Percentiles rank a stretch among this genome's conserved stretches.
phyloP scores from a whole-genome alignment of 2,797 vertebrate species.

The Gymnopithys bicolor region DNA sequence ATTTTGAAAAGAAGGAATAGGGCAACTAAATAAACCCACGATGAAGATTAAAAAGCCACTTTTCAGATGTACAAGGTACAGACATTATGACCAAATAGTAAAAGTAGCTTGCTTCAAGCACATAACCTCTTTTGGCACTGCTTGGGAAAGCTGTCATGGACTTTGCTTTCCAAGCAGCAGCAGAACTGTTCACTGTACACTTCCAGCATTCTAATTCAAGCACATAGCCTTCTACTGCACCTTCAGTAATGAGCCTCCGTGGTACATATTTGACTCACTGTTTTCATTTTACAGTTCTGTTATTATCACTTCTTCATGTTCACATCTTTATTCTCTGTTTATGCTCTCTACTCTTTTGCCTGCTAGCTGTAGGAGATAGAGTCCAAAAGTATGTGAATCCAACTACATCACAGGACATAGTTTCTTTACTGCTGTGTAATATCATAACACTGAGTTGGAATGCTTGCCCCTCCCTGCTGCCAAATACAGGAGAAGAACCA shows the following conservation, averaged over 20 bases:
- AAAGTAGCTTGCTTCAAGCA: neutral
- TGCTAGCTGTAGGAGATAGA: neutral
- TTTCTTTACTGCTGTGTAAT: neutral
- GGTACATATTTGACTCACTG: neutral
- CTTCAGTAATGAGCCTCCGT: neutral
- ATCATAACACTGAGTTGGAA: neutral
- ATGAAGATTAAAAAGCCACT: neutral
- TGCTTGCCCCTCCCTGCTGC: neutral
- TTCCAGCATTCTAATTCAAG: neutral
- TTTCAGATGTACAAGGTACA: neutral
- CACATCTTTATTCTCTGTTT: neutral
- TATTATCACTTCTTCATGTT: neutral
- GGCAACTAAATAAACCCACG: neutral
- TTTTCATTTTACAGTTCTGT: neutral
- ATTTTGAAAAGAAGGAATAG: neutral
- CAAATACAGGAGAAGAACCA: neutral
- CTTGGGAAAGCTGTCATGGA: neutral
- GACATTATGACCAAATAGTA: neutral
- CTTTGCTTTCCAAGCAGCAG: neutral
- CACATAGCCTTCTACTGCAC: neutral
- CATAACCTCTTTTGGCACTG: neutral
- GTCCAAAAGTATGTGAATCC: neutral
- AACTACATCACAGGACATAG: neutral
- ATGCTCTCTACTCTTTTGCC: neutral
- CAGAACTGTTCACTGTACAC: neutral